Evolutionary conservation across 2,888 invertebrate genomes (phyloP), one percentile per base, ranked within the genome.

Genomic region (Microplitis deprimator): DNA sequence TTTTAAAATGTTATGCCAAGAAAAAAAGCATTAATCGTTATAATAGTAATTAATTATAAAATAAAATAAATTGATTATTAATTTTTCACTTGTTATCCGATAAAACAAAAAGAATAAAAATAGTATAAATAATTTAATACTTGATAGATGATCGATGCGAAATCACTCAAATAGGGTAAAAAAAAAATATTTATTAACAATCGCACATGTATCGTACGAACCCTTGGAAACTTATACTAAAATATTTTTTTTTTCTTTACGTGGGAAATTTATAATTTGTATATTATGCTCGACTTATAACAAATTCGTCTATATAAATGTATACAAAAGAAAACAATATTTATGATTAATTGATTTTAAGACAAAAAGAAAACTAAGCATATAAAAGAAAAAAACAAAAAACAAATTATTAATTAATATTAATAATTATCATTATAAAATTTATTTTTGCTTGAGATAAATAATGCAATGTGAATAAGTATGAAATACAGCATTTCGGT

Each of bases 401-500:
- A 64, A 17, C 5, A 41, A 72, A 62, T 10, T 13, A 62, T 61
- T n/a, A 7, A 39, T 61, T 38, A 41, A 39, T 16, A 16, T 41
- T 73, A 65, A 67, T 73, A 40, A 68, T 64, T 62, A 75, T 61
- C n/a, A 39, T 16, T 50, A 74, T 59, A 6, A 67, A 59, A 40
- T 16, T 50, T 16, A 50, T 65, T 73, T 67, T 67, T 67, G 41
- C 64, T 73, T 61, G 68, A 29, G 20, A 62, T 17, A 40, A 60
- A 67, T n/a, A 60, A 59, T 13, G 10, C 20, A 40, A 76, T 64
- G 79, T 75, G 77, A 76, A 64, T 68, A 76, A 73, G 78, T 29
- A 80, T 72, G 29, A 79, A 77, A 75, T 83, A 85, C 87, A 82
- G 81, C 86, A 85, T 85, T 84, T 67, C 82, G 81, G 80, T 78